Evolutionary conservation across 2,888 invertebrate species (phyloP).

Genomic region (Heteromyza rotundicornis): DNA sequence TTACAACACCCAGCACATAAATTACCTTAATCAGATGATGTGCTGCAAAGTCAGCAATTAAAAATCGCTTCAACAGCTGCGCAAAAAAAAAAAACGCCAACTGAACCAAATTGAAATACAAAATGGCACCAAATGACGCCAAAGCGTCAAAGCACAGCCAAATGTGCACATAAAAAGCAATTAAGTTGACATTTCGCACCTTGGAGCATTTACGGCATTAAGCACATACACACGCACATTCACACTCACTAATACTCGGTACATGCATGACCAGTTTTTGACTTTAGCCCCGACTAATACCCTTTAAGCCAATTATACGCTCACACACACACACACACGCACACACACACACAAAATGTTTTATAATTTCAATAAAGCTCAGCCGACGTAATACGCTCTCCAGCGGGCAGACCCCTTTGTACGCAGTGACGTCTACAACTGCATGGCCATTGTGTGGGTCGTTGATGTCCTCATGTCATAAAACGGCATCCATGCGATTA

Average conservation of each 20-base stretch:
- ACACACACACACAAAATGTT: constrained; percentile 11
- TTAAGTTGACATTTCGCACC: not conserved
- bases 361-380: constrained; percentile 5
- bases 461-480: constrained; percentile 6
- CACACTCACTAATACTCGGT: constrained; percentile 6
- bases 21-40: not conserved
- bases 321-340: too few relatives aligned
- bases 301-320: constrained; percentile 19
- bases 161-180: not conserved
- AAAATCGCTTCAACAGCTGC: not conserved
- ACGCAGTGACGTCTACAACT: not conserved
- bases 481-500: constrained; percentile 12
- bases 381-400: not conserved
- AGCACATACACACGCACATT: not conserved
- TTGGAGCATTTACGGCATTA: not conserved
- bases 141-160: too few relatives aligned
- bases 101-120: not conserved
- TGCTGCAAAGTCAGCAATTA: not conserved
- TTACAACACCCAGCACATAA: not conserved
- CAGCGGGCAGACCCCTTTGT: not conserved
- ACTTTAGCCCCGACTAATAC: not conserved
- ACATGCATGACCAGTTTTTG: too few relatives aligned
- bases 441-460: not conserved
- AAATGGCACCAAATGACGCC: not conserved
- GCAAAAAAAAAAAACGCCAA: too few relatives aligned